Percentiles rank a stretch among this genome's conserved stretches.
Conservation (phyloP, 2,113 vertebrate genomes). For the Pituophis catenifer region DNA sequence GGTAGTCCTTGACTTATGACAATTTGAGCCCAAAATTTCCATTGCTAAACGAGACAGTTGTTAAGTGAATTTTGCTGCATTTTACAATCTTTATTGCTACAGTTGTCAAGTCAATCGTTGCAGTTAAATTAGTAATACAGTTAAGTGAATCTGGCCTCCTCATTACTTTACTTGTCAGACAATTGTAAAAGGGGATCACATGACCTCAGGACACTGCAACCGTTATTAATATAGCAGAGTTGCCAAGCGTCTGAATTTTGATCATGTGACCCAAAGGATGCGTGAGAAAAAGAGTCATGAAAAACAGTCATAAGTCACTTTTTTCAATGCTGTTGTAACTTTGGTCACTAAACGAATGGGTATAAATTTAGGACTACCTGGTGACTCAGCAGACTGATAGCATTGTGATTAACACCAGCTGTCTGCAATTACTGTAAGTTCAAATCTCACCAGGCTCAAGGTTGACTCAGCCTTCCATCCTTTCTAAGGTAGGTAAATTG, state of each 20-base stretch:
- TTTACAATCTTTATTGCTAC: background rate
- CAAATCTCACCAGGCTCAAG: too few relatives aligned
- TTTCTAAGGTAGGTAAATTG: too few relatives aligned
- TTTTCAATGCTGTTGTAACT: background rate
- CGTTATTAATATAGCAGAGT: background rate
- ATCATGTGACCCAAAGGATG: background rate
- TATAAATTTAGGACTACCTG: background rate
- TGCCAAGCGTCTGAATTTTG: background rate
- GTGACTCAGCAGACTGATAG: too few relatives aligned
- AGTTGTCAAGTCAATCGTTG: background rate
- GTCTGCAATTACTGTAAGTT: too few relatives aligned
- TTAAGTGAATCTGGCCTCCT: background rate
- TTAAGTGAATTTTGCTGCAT: background rate
- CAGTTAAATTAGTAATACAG: background rate
- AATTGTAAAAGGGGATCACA: background rate
- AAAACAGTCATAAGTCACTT: background rate
- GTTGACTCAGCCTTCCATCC: too few relatives aligned
- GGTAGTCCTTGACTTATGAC: background rate
- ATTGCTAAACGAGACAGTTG: background rate
- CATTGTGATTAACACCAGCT: too few relatives aligned
- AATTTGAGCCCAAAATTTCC: background rate
- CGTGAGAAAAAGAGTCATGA: background rate
- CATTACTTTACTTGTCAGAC: background rate
- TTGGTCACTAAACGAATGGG: background rate
- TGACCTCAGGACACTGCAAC: background rate